Percentiles rank a stretch among this genome's conserved stretches.
Conservation (phyloP, 2,113 vertebrate genomes). For the Pelusios castaneus region DNA sequence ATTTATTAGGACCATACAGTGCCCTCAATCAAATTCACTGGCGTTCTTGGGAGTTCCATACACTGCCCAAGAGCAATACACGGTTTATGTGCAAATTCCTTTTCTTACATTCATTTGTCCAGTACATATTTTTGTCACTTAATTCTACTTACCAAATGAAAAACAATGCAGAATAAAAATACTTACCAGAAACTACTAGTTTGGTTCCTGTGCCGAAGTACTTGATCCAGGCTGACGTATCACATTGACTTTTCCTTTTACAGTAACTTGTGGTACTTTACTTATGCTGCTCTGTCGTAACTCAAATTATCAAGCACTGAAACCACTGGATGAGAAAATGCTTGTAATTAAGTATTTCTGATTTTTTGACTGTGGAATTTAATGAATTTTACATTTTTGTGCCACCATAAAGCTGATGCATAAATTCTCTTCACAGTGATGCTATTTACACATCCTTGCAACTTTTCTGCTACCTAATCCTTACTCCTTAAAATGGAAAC, state of each 20-base stretch:
- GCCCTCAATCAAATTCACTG: neutral
- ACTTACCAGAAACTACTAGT: constrained; percentile 56
- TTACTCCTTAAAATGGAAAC: neutral
- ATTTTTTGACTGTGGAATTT: neutral
- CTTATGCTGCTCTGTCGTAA: neutral
- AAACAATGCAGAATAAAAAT: neutral
- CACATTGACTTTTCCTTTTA: constrained; percentile 15
- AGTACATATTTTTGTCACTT: neutral
- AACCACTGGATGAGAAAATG: accelerated
- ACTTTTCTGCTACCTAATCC: neutral
- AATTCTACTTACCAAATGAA: neutral
- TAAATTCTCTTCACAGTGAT: neutral
- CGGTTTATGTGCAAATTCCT: neutral
- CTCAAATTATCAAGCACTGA: neutral
- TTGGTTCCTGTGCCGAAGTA: constrained; percentile 29
- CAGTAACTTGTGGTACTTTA: neutral
- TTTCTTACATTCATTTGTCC: neutral
- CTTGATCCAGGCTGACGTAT: neutral
- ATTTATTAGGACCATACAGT: neutral
- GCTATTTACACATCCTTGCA: neutral
- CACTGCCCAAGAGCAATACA: neutral
- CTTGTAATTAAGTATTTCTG: neutral
- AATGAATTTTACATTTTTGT: neutral
- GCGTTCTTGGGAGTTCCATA: accelerated
- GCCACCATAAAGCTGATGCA: neutral